These are phyloP conservation scores for Pararge aegeria DNA, from an alignment of 1,140 invertebrate species.

Conservation along the genomic window DNA sequence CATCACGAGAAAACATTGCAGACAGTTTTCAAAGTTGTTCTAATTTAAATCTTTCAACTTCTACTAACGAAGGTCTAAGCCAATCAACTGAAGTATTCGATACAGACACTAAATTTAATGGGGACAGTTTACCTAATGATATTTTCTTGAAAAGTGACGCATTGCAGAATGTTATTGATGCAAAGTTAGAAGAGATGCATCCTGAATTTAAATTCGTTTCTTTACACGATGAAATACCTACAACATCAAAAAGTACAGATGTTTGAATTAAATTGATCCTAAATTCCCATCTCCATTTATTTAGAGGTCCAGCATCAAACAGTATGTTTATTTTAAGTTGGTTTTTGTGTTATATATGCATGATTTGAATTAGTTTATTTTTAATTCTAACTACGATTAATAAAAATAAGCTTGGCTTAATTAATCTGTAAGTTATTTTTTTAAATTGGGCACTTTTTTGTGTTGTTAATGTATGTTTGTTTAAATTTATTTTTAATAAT, in stretches of 20 bases:
- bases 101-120: constrained; percentile 38
- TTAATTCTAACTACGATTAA: background rate
- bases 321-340: constrained; percentile 60
- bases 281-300: constrained; percentile 35
- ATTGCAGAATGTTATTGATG: constrained; percentile 64
- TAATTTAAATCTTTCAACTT: constrained; percentile 34
- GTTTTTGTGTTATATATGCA: constrained; percentile 32
- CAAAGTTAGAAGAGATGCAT: constrained; percentile 64
- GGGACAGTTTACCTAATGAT: constrained; percentile 48
- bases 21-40: constrained; percentile 51
- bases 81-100: constrained; percentile 35
- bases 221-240: constrained; percentile 54
- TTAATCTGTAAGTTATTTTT: background rate
- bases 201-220: constrained; percentile 65
- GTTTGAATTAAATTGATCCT: constrained; percentile 57
- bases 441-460: background rate
- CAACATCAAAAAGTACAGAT: constrained; percentile 71
- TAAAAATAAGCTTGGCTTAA: background rate
- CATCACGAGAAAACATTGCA: constrained; percentile 42
- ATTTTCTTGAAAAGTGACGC: constrained; percentile 63
- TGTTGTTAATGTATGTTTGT: too few relatives aligned
- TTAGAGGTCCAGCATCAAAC: constrained; percentile 40
- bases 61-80: constrained; percentile 12
- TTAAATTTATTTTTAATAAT: too few relatives aligned
- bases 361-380: constrained; percentile 11